Evolutionary conservation across 2,888 invertebrate species (phyloP), one percentile per base, ranked within the genome.

Genomic region (Acleris literana): DNA sequence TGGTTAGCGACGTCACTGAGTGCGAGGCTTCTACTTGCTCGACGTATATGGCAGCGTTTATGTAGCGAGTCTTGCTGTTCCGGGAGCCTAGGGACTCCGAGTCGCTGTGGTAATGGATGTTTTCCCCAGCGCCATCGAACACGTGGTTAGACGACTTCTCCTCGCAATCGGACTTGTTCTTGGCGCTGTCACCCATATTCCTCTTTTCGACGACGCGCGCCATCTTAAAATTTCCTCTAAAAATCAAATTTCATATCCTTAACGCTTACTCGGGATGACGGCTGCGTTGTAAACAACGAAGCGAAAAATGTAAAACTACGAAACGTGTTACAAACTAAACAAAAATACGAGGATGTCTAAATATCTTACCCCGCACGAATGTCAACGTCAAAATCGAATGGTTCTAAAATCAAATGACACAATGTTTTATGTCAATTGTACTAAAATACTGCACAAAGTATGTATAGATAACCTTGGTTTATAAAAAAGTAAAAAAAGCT

Each of bases 11-110:
- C 60, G 88, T 88, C 69, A 85, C 89, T 0, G 92, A 92, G 63
- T 83, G 91, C 46, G 89, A 83, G 1, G 86, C 74, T 66, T 90
- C 87, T 0, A 93, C 82, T 0, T 90, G 87, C 76, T 94, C 94
- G 2, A 94, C 90, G 70, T 92, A 94, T 70, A 94, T 94, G 6
- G 95, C 94, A 0, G 94, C 93, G 77, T 94, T 94, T 60, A 94
- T 93, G 74, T 93, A 94, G 67, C 94, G 92, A 5, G 90, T 88
- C 74, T 85, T 91, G 75, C 88, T 90, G 62, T 88, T 87, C 55
- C 82, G 80, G 2, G 91, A 90, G 1, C 76, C 84, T 22, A 81
- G 63, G 0, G 91, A 92, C 70, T 92, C 92, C 0, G 90, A 88
- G 71, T 92, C 92, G 74, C 91, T 91, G 72, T 88, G 82, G 70